Percentiles rank a stretch among this genome's conserved stretches.
These are phyloP conservation scores for Priocnemis perturbator DNA, from an alignment of 2,888 invertebrate genomes.

Conservation along the genomic window DNA sequence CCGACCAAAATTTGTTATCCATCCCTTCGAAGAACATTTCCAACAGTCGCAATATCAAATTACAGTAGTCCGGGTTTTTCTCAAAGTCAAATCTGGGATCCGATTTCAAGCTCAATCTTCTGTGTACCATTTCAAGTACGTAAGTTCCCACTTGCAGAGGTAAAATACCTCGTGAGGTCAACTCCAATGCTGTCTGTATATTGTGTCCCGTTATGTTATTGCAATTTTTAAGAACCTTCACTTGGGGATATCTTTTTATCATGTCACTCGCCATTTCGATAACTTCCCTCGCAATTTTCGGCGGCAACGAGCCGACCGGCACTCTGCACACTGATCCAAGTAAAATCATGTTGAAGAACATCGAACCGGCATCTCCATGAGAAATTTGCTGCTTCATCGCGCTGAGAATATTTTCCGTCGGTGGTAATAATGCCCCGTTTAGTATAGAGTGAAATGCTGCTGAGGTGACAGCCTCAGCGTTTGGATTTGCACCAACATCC, in stretches of 20 bases:
- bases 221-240: slow-evolving; percentile 56
- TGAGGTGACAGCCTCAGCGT: slow-evolving; percentile 62
- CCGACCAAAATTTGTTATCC: slow-evolving; percentile 40
- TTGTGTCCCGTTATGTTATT: slow-evolving; percentile 68
- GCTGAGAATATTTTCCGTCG: slow-evolving; percentile 59
- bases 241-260: slow-evolving; percentile 60
- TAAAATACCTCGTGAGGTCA: slow-evolving; percentile 62
- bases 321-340: slow-evolving; percentile 71
- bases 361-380: slow-evolving; percentile 63
- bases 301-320: slow-evolving; percentile 62
- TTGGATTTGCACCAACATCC: slow-evolving; percentile 53
- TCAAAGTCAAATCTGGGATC: slow-evolving; percentile 65
- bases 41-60: slow-evolving; percentile 62
- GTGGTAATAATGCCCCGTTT: slow-evolving; percentile 64
- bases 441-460: slow-evolving; percentile 69
- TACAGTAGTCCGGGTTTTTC: slow-evolving; percentile 58
- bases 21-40: slow-evolving; percentile 70
- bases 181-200: slow-evolving; percentile 60
- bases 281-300: slow-evolving; percentile 60
- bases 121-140: slow-evolving; percentile 71
- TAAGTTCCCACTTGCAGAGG: slow-evolving; percentile 71
- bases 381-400: slow-evolving; percentile 63
- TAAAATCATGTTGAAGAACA: slow-evolving; percentile 70
- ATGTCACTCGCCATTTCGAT: slow-evolving; percentile 69
- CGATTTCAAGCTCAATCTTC: slow-evolving; percentile 65